Evolutionary conservation across 2,888 invertebrate species (phyloP), one percentile per base, ranked within the genome.

Genomic region (Stenodera caucasica): DNA sequence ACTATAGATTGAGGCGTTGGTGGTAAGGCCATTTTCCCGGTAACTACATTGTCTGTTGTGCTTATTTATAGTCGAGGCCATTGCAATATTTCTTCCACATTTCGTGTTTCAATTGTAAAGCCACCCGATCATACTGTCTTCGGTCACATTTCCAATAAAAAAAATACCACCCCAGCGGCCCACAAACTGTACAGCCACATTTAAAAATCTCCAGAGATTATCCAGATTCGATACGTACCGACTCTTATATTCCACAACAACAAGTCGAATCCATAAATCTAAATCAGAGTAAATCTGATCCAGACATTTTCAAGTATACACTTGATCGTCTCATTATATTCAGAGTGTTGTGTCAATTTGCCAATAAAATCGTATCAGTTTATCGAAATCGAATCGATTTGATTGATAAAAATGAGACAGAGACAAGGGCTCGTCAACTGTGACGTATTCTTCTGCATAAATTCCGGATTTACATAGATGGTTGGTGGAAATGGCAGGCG

Each of bases 381-480:
- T n/a, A n/a, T n/a, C n/a, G n/a, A n/a, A n/a, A n/a, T n/a, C n/a
- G n/a, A n/a, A n/a, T n/a, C n/a, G n/a, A n/a, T n/a, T n/a, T n/a
- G n/a, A n/a, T n/a, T n/a, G n/a, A n/a, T n/a, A n/a, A n/a, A n/a
- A n/a, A n/a, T n/a, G n/a, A n/a, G 21, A 11, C 11, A 45, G 11
- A 45, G 45, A 21, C 15, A 45, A 45, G 21, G 3, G 54, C 37
- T 57, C 29, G 49, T 60, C 60, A 57, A 57, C 49, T 53, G 56
- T 70, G 67, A 58, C 70, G 67, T 69, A 67, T 72, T 68, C 70
- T 70, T 70, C 67, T 66, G 66, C 64, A 71, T 71, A 72, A 72
- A 70, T 71, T 65, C 64, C 57, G 49, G 64, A 72, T 72, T 72
- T 72, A 68, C 72, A 72, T 72, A 67, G 67, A 69, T 69, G 67